A percentile compares a stretch with the other conserved stretches of the same genome.
Conservation (phyloP, 1,140 invertebrate genomes). For the Lerema accius region DNA sequence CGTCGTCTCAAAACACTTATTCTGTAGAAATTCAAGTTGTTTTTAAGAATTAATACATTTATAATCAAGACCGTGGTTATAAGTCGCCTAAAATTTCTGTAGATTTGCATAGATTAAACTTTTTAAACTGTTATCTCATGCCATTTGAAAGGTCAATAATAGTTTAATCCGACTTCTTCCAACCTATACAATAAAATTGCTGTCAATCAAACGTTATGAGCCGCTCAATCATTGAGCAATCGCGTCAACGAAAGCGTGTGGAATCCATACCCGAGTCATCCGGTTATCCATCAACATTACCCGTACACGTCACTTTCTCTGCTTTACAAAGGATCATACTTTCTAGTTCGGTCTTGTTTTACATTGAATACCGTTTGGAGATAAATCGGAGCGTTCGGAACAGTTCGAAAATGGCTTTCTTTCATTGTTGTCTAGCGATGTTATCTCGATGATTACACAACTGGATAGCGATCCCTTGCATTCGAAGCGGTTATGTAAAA, state of each 20-base stretch:
- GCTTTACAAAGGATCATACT: conserved; percentile 67
- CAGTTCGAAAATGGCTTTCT: conserved; percentile 36
- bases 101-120: too few relatives aligned
- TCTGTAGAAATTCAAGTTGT: too few relatives aligned
- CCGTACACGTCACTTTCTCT: conserved; percentile 57
- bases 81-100: too few relatives aligned
- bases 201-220: background rate
- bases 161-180: too few relatives aligned
- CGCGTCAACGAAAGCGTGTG: conserved; percentile 55
- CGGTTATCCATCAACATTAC: conserved; percentile 47
- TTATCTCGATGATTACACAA: conserved; percentile 30
- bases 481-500: conserved; percentile 42
- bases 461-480: conserved; percentile 32
- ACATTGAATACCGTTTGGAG: conserved; percentile 50
- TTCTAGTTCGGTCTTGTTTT: conserved; percentile 59
- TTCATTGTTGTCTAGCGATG: conserved; percentile 47
- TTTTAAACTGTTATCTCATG: too few relatives aligned
- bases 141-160: too few relatives aligned
- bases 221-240: conserved; percentile 28
- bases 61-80: too few relatives aligned
- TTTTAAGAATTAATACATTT: too few relatives aligned
- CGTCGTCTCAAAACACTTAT: too few relatives aligned
- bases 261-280: conserved; percentile 38
- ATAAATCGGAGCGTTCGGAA: conserved; percentile 29
- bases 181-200: too few relatives aligned